Conservation (phyloP, 2,113 vertebrate genomes). For the Gavialis gangeticus region DNA sequence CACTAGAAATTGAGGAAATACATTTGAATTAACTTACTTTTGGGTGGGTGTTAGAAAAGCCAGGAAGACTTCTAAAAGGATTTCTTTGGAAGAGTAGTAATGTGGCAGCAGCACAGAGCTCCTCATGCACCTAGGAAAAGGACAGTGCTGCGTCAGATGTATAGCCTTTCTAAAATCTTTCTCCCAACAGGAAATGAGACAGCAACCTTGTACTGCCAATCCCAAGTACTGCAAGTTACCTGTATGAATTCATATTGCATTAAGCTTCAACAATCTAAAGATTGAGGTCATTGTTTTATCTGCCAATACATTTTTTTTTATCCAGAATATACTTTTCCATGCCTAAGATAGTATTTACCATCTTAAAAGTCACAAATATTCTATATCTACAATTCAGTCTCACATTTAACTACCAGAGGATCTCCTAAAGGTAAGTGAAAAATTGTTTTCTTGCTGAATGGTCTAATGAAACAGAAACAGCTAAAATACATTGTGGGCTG, state of each 20-base stretch:
- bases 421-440: neutral
- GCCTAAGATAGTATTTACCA: neutral
- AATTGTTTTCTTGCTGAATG: neutral
- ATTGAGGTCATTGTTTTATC: neutral
- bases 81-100: neutral
- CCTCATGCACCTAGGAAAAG: neutral
- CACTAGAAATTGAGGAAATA: neutral
- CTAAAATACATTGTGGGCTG: neutral
- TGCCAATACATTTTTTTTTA: neutral
- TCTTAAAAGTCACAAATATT: neutral
- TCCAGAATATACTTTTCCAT: neutral
- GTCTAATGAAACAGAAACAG: neutral
- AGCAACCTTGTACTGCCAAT: neutral
- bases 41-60: neutral
- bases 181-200: neutral
- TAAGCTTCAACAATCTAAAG: neutral
- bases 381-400: neutral
- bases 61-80: neutral
- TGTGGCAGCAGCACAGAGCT: neutral
- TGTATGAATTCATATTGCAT: neutral
- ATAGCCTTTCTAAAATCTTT: neutral
- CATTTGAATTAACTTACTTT: neutral
- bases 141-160: fast-evolving
- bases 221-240: neutral
- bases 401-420: neutral